phyloP scores from a whole-genome alignment of 30 jellyfish, hydroid and myxozoan genomes.

The Aurelia aurita complex sp. Pacific region DNA sequence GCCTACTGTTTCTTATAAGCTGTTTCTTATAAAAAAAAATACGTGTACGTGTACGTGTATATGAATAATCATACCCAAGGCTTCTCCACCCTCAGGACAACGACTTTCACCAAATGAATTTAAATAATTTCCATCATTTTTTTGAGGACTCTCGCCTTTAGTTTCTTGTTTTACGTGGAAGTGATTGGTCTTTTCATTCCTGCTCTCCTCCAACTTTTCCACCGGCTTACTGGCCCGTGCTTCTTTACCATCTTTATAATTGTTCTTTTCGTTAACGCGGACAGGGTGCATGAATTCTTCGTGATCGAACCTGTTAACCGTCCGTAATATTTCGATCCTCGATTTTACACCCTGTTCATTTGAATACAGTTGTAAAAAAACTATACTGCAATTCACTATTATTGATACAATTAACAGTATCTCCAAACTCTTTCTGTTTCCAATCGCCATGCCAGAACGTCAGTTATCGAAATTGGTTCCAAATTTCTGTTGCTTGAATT shows the following conservation, averaged over 20 bases:
- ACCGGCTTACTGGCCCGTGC: too few relatives aligned
- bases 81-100: constrained; percentile 54
- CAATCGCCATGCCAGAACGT: neutral
- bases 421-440: neutral
- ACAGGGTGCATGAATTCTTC: neutral
- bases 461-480: too few relatives aligned
- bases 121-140: too few relatives aligned
- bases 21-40: too few relatives aligned
- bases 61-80: constrained; percentile 7
- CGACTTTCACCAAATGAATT: too few relatives aligned
- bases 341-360: neutral
- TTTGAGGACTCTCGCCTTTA: too few relatives aligned
- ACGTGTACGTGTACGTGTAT: too few relatives aligned
- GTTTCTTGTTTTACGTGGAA: too few relatives aligned
- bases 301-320: neutral
- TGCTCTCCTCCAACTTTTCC: too few relatives aligned
- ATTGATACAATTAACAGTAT: constrained; percentile 2
- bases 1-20: too few relatives aligned
- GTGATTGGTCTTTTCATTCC: too few relatives aligned
- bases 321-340: constrained; percentile 1
- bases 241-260: neutral
- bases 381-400: neutral
- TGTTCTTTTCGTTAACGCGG: neutral
- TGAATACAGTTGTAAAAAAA: neutral
- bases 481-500: too few relatives aligned